Conservation (phyloP, 1,140 invertebrate species). For the Portunus trituberculatus region DNA sequence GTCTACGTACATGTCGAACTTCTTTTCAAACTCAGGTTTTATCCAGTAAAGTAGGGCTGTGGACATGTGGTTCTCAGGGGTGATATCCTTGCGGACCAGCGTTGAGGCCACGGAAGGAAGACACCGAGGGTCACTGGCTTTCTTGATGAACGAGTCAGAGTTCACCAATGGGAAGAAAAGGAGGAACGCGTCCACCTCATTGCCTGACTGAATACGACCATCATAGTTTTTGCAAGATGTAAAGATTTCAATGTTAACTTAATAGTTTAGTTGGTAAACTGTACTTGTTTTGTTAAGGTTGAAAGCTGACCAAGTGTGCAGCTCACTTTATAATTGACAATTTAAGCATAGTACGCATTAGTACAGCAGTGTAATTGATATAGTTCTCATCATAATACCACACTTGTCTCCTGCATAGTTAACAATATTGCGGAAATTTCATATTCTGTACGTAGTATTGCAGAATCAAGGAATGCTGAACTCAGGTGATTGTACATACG, state of each 20-base stretch:
- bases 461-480: too few relatives aligned
- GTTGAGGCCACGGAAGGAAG: not conserved
- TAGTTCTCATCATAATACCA: too few relatives aligned
- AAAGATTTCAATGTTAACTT: not conserved
- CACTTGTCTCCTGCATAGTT: too few relatives aligned
- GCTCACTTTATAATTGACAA: not conserved
- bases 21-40: not conserved
- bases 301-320: not conserved
- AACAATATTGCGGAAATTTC: too few relatives aligned
- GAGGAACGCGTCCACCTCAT: not conserved
- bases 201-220: not conserved
- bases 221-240: not conserved
- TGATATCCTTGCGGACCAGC: not conserved
- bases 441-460: too few relatives aligned
- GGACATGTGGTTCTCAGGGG: not conserved
- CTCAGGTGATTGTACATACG: too few relatives aligned
- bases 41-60: not conserved
- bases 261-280: not conserved
- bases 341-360: not conserved
- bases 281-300: not conserved
- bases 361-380: too few relatives aligned
- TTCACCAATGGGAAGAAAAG: not conserved
- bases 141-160: not conserved
- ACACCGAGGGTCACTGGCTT: not conserved
- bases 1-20: not conserved